Evolutionary conservation across 2,888 invertebrate species (phyloP).

Genomic region (Sycophila texana): DNA sequence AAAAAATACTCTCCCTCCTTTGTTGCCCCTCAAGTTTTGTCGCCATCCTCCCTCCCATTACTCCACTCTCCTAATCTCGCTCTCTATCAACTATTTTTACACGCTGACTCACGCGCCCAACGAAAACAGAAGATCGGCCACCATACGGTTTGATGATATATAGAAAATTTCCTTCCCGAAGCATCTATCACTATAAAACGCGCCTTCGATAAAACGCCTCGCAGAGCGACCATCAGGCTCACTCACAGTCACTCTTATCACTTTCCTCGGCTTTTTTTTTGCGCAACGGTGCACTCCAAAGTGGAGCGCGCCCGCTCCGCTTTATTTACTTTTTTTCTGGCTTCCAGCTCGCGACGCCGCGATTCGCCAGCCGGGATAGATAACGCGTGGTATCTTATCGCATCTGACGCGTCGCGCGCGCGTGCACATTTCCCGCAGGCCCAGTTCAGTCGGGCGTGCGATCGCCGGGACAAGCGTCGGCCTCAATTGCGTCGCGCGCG

Average conservation of each 20-base stretch:
- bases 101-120: too few relatives aligned
- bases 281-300: slow-evolving; percentile 38
- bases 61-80: too few relatives aligned
- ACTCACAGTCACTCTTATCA: slow-evolving; percentile 3
- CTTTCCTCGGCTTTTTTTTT: slow-evolving; percentile 29
- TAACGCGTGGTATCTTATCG: slow-evolving; percentile 37
- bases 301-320: slow-evolving; percentile 39
- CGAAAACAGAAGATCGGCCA: too few relatives aligned
- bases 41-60: too few relatives aligned
- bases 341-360: slow-evolving; percentile 1
- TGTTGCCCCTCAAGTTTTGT: too few relatives aligned
- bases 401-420: slow-evolving; percentile 12
- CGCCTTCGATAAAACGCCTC: background rate
- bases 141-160: too few relatives aligned
- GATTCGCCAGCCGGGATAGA: slow-evolving; percentile 11
- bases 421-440: slow-evolving; percentile 16
- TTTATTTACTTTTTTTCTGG: background rate
- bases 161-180: too few relatives aligned
- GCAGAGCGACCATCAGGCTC: background rate
- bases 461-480: background rate
- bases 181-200: too few relatives aligned
- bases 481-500: background rate
- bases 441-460: background rate
- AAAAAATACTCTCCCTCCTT: too few relatives aligned
- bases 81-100: too few relatives aligned